Conservation (phyloP, 2,113 vertebrate genomes). For the Apteryx mantelli region DNA sequence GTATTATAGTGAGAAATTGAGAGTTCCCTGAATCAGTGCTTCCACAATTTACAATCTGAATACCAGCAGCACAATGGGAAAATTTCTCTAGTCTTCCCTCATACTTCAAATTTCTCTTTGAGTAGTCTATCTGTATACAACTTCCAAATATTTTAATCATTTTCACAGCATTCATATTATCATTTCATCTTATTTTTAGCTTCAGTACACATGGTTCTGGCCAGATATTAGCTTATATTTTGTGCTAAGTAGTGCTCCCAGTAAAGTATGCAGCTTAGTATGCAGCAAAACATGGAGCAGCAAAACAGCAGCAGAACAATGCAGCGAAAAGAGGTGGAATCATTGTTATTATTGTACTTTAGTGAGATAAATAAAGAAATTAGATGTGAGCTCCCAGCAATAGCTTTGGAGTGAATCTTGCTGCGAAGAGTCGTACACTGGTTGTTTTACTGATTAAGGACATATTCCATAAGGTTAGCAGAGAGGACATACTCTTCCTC, state of each 20-base stretch:
- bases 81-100: background rate
- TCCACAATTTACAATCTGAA: background rate
- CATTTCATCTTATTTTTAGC: background rate
- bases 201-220: background rate
- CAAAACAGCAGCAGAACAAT: background rate
- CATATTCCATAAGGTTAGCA: background rate
- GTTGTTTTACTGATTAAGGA: background rate
- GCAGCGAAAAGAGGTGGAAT: background rate
- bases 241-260: background rate
- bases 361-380: background rate
- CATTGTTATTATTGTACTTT: background rate
- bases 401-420: background rate
- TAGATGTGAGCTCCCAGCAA: background rate
- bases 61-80: background rate
- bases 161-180: background rate
- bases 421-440: background rate
- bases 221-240: background rate
- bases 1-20: background rate
- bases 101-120: background rate
- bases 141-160: background rate
- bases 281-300: background rate
- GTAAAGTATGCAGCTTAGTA: background rate
- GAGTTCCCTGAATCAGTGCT: background rate
- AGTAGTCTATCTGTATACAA: background rate
- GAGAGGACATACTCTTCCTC: background rate